These are phyloP conservation scores for Casuarius casuarius DNA, from an alignment of 2,113 vertebrate species.

Conservation along the genomic window DNA sequence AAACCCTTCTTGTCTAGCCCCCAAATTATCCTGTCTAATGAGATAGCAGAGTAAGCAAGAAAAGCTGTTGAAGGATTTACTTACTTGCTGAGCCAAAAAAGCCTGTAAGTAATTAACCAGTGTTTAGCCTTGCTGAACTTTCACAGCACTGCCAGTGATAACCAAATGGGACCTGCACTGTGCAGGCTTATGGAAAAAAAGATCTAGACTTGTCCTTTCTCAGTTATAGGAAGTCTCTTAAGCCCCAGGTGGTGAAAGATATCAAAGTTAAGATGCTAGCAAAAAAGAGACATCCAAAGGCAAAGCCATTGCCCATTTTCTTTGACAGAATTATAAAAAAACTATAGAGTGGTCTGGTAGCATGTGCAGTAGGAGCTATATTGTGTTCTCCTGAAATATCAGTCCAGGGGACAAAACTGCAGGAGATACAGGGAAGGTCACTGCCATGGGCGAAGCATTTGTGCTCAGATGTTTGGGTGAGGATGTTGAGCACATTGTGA, in stretches of 20 bases:
- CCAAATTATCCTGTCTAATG: neutral
- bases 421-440: neutral
- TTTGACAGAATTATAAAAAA: neutral
- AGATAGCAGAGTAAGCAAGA: conserved; percentile 1
- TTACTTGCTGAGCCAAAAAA: conserved; percentile 28
- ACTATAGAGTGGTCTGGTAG: neutral
- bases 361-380: neutral
- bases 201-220: neutral
- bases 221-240: conserved; percentile 11
- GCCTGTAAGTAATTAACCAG: neutral
- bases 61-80: conserved; percentile 49
- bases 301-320: neutral
- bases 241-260: conserved; percentile 14
- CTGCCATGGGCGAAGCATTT: neutral
- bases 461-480: neutral
- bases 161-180: neutral
- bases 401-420: neutral
- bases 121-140: conserved; percentile 24
- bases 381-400: fast-evolving
- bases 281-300: conserved; percentile 21
- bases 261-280: neutral
- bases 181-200: neutral
- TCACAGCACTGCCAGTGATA: conserved; percentile 21
- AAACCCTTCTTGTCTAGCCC: neutral
- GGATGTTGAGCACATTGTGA: neutral